Percentiles rank a stretch among this genome's conserved stretches.
Conservation (phyloP, 2,797 vertebrate species). For the Micromesistius poutassou region DNA sequence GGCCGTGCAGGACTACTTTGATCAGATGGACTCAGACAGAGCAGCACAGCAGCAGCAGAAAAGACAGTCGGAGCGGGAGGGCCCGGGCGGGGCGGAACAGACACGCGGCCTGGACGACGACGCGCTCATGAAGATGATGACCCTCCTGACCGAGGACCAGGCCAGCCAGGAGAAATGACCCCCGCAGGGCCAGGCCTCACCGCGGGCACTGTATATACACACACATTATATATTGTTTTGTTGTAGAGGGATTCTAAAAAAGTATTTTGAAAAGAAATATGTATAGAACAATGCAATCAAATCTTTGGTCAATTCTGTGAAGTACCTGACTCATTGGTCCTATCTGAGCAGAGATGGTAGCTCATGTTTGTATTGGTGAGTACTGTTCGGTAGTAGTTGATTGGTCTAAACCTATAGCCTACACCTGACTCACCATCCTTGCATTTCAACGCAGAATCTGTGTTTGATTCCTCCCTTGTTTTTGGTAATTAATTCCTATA, state of each 20-base stretch:
- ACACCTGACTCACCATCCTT: conserved; percentile 52
- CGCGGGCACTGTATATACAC: conserved; percentile 31
- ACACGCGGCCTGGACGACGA: conserved; percentile 80
- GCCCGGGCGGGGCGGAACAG: conserved; percentile 57
- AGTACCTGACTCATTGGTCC: conserved; percentile 29
- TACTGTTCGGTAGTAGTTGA: conserved; percentile 49
- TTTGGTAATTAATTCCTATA: conserved; percentile 61
- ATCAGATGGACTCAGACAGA: conserved; percentile 71
- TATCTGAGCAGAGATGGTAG: conserved; percentile 27
- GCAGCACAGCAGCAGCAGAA: conserved; percentile 61
- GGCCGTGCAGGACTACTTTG: conserved; percentile 78
- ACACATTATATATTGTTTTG: conserved; percentile 42
- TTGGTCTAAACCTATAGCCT: conserved; percentile 46
- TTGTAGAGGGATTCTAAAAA: conserved; percentile 45
- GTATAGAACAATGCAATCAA: conserved; percentile 39
- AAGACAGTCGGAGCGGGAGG: conserved; percentile 62
- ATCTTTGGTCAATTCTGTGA: conserved; percentile 48
- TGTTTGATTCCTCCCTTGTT: conserved; percentile 62
- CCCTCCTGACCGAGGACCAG: conserved; percentile 82
- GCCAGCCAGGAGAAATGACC: conserved; percentile 71
- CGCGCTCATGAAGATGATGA: conserved; percentile 83
- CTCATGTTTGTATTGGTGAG: conserved; percentile 48
- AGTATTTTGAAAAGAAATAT: conserved; percentile 63
- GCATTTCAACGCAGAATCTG: conserved; percentile 44
- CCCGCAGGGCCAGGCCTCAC: conserved; percentile 65